Percentiles rank a stretch among this genome's conserved stretches.
Evolutionary conservation across 1,140 invertebrate species (phyloP).

Genomic region (Mya arenaria): DNA sequence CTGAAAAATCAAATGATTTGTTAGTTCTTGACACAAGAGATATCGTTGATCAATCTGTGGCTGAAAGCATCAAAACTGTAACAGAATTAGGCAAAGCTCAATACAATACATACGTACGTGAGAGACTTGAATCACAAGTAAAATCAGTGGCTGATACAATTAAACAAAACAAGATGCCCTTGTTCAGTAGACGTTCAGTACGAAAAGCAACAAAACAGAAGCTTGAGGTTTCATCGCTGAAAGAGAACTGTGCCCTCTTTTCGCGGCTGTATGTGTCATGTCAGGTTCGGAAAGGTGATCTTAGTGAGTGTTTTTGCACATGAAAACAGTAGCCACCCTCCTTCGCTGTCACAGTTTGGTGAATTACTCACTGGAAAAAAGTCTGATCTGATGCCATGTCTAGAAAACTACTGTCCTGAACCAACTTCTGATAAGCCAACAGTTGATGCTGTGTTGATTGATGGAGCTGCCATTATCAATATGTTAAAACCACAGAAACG

Average conservation of each 20-base stretch:
- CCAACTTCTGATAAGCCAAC: neutral
- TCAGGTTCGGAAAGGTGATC: conserved; percentile 26
- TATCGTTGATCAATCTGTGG: neutral
- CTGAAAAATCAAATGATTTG: conserved; percentile 47
- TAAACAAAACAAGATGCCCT: neutral
- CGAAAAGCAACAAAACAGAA: neutral
- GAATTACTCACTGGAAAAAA: neutral
- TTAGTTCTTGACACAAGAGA: conserved; percentile 53
- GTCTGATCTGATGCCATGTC: neutral
- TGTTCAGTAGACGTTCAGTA: neutral
- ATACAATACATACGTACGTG: neutral
- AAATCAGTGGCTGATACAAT: neutral
- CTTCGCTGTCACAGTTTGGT: neutral
- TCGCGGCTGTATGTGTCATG: conserved; percentile 43
- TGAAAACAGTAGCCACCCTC: conserved; percentile 4
- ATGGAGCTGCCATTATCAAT: neutral
- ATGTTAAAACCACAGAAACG: neutral
- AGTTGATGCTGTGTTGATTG: neutral
- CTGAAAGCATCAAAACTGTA: neutral
- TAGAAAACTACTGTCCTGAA: neutral
- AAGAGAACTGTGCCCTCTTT: conserved; percentile 30
- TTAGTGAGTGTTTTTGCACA: conserved; percentile 26
- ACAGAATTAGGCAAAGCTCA: neutral
- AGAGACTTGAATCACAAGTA: neutral
- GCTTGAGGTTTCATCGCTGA: conserved; percentile 12